phyloP scores from a whole-genome alignment of 1,140 invertebrate genomes.

The Drosophila tani region DNA sequence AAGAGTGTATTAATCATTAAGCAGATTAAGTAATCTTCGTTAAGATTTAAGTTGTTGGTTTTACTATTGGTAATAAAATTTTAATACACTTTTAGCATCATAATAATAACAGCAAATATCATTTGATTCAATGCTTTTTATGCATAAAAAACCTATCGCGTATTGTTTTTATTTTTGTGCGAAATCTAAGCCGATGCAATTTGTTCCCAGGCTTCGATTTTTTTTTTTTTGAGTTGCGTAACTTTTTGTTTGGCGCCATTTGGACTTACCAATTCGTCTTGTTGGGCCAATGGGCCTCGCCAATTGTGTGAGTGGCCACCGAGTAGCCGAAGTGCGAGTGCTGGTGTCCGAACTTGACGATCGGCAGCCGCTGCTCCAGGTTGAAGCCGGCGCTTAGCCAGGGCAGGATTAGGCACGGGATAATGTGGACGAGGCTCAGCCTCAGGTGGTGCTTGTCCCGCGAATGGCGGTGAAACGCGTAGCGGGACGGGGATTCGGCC shows the following conservation, averaged over 20 bases:
- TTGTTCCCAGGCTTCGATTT: no score
- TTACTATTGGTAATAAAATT: no score
- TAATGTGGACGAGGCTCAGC: not conserved
- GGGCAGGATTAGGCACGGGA: not conserved
- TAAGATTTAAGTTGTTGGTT: no score
- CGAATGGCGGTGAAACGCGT: not conserved
- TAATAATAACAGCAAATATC: no score
- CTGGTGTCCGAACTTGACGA: constrained; percentile 74
- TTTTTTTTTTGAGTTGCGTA: not conserved
- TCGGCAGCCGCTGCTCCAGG: constrained; percentile 76
- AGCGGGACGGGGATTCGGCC: not conserved
- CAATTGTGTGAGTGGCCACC: constrained; percentile 77
- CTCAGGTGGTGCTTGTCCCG: not conserved
- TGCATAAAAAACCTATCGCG: no score
- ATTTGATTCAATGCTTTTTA: no score
- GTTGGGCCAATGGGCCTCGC: constrained; percentile 71
- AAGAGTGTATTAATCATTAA: not conserved
- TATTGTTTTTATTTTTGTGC: no score
- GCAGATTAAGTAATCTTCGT: not conserved
- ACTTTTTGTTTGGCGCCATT: constrained; percentile 21
- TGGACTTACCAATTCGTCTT: constrained; percentile 81
- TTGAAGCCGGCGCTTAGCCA: constrained; percentile 55
- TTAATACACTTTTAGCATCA: no score
- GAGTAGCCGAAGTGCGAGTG: constrained; percentile 82
- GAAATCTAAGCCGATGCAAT: no score